These are phyloP conservation scores for Unio delphinus DNA, from an alignment of 2,888 invertebrate genomes.

Conservation along the genomic window DNA sequence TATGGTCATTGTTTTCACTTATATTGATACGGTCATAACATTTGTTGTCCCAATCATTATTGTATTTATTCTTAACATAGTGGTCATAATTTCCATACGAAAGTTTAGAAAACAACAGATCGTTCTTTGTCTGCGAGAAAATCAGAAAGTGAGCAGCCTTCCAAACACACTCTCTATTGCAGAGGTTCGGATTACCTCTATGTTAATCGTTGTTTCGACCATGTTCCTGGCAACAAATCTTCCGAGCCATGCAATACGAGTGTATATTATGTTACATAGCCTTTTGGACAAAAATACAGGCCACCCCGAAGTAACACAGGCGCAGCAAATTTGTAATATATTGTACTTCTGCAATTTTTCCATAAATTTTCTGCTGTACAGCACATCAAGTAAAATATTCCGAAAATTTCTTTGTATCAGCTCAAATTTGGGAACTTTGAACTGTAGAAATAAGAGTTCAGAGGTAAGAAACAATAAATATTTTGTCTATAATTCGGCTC, in stretches of 20 bases:
- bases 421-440: too few relatives aligned
- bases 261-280: conserved; percentile 46
- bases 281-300: conserved; percentile 20
- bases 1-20: conserved; percentile 43
- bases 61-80: conserved; percentile 49
- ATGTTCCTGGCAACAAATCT: conserved; percentile 59
- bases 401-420: conserved; percentile 18
- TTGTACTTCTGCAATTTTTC: conserved; percentile 55
- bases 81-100: conserved; percentile 39
- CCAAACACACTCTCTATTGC: conserved; percentile 37
- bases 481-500: too few relatives aligned
- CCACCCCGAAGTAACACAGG: conserved; percentile 21
- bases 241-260: conserved; percentile 59
- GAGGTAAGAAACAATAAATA: too few relatives aligned
- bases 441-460: too few relatives aligned
- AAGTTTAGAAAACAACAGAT: conserved; percentile 29
- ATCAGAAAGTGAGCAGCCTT: conserved; percentile 18
- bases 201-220: conserved; percentile 59
- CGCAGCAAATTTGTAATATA: conserved; percentile 53
- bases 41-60: conserved; percentile 52
- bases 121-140: conserved; percentile 15
- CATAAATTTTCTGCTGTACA: conserved; percentile 53
- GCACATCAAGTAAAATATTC: conserved; percentile 51
- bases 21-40: conserved; percentile 51
- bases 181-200: conserved; percentile 52